Conservation (phyloP, 2,113 vertebrate genomes). For the Ptyas mucosa region DNA sequence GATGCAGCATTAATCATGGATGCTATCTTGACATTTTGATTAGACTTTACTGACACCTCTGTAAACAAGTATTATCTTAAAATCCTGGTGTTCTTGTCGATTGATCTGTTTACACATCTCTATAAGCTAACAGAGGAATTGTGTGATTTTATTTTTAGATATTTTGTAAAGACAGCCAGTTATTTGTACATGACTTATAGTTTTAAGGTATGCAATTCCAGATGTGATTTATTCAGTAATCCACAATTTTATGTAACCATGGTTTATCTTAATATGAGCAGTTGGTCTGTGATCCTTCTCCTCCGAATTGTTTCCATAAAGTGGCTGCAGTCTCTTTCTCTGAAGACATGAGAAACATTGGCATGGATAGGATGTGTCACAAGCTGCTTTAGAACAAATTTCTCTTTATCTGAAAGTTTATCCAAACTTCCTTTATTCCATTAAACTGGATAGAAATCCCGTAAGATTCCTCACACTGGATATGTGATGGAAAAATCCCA, state of each 20-base stretch:
- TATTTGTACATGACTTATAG: neutral
- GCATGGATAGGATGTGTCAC: neutral
- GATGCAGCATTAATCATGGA: neutral
- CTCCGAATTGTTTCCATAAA: neutral
- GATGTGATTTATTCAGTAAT: neutral
- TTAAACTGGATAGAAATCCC: constrained; percentile 25
- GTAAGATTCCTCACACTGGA: constrained; percentile 7
- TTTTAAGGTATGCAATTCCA: neutral
- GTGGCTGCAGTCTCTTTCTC: neutral
- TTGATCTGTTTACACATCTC: neutral
- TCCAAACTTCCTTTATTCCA: constrained; percentile 14
- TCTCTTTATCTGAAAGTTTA: constrained; percentile 23
- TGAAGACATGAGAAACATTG: neutral
- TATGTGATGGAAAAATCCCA: constrained; percentile 8
- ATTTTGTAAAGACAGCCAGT: neutral
- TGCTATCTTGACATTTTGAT: neutral
- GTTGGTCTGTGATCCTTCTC: neutral
- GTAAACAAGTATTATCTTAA: neutral
- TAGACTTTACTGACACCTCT: neutral
- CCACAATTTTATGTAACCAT: neutral
- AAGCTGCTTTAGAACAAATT: constrained; percentile 18
- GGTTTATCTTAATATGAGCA: neutral
- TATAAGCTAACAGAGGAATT: neutral
- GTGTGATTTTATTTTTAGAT: neutral
- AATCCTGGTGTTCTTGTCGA: neutral